A percentile compares a stretch with the other conserved stretches of the same genome.
phyloP scores from a whole-genome alignment of 2,888 invertebrate genomes.

The Amblyteles armatorius region DNA sequence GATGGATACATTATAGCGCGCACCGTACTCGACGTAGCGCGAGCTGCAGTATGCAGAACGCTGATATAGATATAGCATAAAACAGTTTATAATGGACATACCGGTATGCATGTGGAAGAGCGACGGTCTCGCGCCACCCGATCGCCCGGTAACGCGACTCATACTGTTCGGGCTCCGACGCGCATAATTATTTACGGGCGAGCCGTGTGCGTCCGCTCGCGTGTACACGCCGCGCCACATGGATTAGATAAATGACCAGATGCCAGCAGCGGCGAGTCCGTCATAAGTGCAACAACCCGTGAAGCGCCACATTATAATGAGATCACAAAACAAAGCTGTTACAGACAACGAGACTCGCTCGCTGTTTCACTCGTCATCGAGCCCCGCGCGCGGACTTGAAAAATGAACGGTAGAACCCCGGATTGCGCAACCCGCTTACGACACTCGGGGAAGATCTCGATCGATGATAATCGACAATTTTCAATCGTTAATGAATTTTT shows the following conservation, averaged over 20 bases:
- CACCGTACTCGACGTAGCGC: conserved; percentile 25
- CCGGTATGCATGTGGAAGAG: conserved; percentile 26
- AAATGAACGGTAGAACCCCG: conserved; percentile 50
- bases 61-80: conserved; percentile 43
- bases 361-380: conserved; percentile 54
- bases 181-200: conserved; percentile 67
- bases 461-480: neutral
- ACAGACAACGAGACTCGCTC: conserved; percentile 55
- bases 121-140: conserved; percentile 41
- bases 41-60: conserved; percentile 39
- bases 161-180: conserved; percentile 50
- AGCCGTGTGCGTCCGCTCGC: conserved; percentile 51
- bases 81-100: conserved; percentile 29
- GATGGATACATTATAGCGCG: conserved; percentile 41
- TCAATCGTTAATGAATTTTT: neutral
- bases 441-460: neutral
- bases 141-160: conserved; percentile 49
- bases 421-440: neutral
- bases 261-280: conserved; percentile 72
- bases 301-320: conserved; percentile 77
- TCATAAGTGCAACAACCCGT: conserved; percentile 78
- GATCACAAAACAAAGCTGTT: conserved; percentile 74
- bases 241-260: conserved; percentile 76
- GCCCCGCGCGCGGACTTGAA: conserved; percentile 61
- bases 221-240: conserved; percentile 71